Evolutionary conservation across 2,113 vertebrate species (phyloP), one percentile per base, ranked within the genome.

Genomic region (Hucho hucho): DNA sequence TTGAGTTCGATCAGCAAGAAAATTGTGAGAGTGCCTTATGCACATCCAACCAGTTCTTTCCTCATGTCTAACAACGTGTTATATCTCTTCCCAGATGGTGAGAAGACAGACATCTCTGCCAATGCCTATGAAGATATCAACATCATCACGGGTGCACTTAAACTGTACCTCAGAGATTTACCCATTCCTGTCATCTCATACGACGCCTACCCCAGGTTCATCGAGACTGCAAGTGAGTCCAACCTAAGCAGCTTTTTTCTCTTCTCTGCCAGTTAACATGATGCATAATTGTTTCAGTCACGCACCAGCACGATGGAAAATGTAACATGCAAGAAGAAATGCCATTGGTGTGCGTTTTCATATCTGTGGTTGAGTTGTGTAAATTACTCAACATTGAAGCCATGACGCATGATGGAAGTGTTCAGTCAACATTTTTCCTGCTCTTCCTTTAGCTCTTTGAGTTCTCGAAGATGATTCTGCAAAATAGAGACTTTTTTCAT

Each of bases 111-210:
- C 82, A 99, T 99, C 90, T 99, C 98, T 75, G 93, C 96, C 68
- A 97, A 94, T 80, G 92, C 94, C 83, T 99, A 99, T 86, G 98
- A 99, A 93, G 98, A 99, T 91, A 98, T 99, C 90, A 99, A 99
- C 93, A 95, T 99, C 89, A 98, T 99, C 94, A 96, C 96, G 2
- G 98, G 97, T 74, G 97, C 97, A 64, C 95, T 99, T 87, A 99
- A 99, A 90, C 94, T 99, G 70, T 99, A 99, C 94, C 99, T 99
- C 95, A 95, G 98, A 93, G 97, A 99, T 87, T 93, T 99, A 87
- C 98, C 98, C 12, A 99, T 98, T 87, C 98, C 98, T 71, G 93
- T 99, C 88, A 98, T 99, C 92, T 97, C 98, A 0, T 99, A 98
- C 2, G 98, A 99, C 49, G 96, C 98, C 82, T 97, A 99, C 90